Base-by-base conservation (phyloP, 2,113 vertebrate genomes). In the Vulpes ferrilata region DNA sequence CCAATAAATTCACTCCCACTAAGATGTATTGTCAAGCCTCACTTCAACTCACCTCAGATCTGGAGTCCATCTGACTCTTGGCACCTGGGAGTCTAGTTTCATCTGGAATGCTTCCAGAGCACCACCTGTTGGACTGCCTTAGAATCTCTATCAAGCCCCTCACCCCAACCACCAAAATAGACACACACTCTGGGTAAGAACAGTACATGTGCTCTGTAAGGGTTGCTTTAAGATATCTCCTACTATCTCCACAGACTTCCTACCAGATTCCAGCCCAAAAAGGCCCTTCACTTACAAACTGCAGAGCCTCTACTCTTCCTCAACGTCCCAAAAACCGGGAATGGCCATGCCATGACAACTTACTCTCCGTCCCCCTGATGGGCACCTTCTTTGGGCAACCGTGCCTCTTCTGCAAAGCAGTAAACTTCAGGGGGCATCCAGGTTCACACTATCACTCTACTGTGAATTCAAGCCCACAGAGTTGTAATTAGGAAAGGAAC, bases 11-110 rank as follows among this genome's bases (percentile, higher is more conserved):
- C n/a, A 65, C 32, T 81, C 65, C 11, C 16, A 11, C 76, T 81
- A 76, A 69, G 88, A 55, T 1, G 27, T 4, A 59, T 0, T 30
- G 30, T 86, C 87, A 94, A 80, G 43, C 9, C 73, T 88, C n/a
- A 81, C 30, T 85, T 96, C 19, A 5, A 57, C n/a, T 79, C 90
- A 85, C 59, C n/a, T 78, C 59, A 73, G 67, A 93, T 30, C n/a
- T 8, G 38, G 32, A 74, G 2, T 22, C 84, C 51, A 67, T 4
- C 62, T 87, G 93, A 76, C n/a, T 48, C 65, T 8, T 4, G 20
- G 51, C 27, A 79, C 35, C 32, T 51, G 59, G 53, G 16, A 59
- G 32, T 81, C 64, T 32, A 53, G 11, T 55, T 87, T 85, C 23
- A 85, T 7, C 17, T 38, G 60, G 84, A 64, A 30, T 0, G 3